Base-by-base conservation (phyloP, 2,888 invertebrate genomes). In the Folsomia manolachei region DNA sequence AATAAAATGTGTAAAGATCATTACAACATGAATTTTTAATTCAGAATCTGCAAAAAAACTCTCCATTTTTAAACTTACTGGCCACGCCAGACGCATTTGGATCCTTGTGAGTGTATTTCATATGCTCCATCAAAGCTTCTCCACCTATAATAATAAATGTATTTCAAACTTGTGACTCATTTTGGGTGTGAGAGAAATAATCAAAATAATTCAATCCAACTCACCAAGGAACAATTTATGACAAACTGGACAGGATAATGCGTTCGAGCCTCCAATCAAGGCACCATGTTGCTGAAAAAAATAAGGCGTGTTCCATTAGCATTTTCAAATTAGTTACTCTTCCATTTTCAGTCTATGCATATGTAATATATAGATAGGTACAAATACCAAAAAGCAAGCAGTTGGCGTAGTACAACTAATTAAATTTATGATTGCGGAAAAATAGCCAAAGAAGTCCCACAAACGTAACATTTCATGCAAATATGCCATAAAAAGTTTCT, bases 141-240 rank as follows among this genome's bases (percentile, higher is more conserved):
- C 93, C 93, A 94, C n/a, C n/a, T n/a, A n/a, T n/a, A n/a, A n/a
- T n/a, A n/a, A n/a, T n/a, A n/a, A n/a, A n/a, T 94, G 83, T 18
- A 94, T 90, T 87, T 94, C 94, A 19, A 64, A 23, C 93, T 93
- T 81, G n/a, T n/a, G n/a, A n/a, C n/a, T n/a, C n/a, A n/a, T n/a
- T n/a, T n/a, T n/a, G n/a, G n/a, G n/a, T n/a, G n/a, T n/a, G n/a
- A n/a, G n/a, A n/a, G n/a, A n/a, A n/a, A n/a, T n/a, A n/a, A n/a
- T n/a, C n/a, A n/a, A n/a, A n/a, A n/a, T n/a, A n/a, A n/a, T n/a
- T n/a, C n/a, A n/a, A n/a, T n/a, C n/a, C n/a, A n/a, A n/a, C n/a
- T n/a, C n/a, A n/a, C 94, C 94, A 83, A 95, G 90, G 87, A 95
- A 94, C 84, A 95, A 90, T 87, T 95, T 95, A 88, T 95, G 94